phyloP scores from a whole-genome alignment of 2,888 invertebrate species.

The Tricholauxania praeusta region DNA sequence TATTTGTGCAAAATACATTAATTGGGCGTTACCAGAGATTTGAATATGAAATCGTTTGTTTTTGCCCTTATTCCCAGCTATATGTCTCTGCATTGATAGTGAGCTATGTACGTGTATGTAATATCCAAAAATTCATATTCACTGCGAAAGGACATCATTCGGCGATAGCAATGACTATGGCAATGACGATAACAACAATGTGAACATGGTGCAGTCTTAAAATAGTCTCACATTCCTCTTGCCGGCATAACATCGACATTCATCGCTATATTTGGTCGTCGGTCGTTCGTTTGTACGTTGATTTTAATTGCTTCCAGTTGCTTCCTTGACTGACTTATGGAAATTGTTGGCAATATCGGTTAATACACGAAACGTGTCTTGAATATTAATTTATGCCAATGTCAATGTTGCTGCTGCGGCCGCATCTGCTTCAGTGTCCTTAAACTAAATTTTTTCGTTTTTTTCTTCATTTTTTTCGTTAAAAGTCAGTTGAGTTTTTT shows the following conservation, averaged over 20 bases:
- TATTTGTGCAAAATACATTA: constrained; percentile 59
- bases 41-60: constrained; percentile 51
- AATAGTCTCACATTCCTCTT: no score
- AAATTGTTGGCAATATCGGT: constrained; percentile 62
- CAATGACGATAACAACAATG: no score
- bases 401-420: not conserved
- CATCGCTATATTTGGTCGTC: not conserved
- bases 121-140: no score
- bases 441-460: not conserved
- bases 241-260: not conserved
- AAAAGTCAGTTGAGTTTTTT: not conserved
- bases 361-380: constrained; percentile 58
- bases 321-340: constrained; percentile 53
- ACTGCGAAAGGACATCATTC: no score
- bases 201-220: no score
- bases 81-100: no score
- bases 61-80: not conserved
- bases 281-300: constrained; percentile 7
- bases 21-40: constrained; percentile 63
- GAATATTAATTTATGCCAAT: constrained; percentile 50
- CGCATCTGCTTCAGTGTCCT: not conserved
- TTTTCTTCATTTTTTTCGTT: not conserved
- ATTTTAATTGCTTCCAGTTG: constrained; percentile 34
- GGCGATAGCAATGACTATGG: no score
- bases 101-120: no score